A percentile compares a stretch with the other conserved stretches of the same genome.
phyloP scores from a whole-genome alignment of 1,140 invertebrate species.

The Asobara japonica region DNA sequence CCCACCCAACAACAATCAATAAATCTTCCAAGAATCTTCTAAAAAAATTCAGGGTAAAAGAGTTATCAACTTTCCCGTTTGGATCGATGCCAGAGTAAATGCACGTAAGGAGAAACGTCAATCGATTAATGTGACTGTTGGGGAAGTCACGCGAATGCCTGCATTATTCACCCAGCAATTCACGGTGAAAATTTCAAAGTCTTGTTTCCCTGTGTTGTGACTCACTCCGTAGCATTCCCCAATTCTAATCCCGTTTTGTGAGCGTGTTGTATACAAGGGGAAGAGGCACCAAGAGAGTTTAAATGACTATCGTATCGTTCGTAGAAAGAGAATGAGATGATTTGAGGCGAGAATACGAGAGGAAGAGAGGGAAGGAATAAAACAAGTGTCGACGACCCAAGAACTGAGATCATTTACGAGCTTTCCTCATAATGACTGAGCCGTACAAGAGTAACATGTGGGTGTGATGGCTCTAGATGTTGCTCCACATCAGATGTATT shows the following conservation, averaged over 20 bases:
- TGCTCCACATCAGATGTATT: background rate
- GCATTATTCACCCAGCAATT: background rate
- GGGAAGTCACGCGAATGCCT: slow-evolving; percentile 8
- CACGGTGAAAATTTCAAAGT: background rate
- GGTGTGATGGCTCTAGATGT: background rate
- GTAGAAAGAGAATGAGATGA: background rate
- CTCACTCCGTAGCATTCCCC: background rate
- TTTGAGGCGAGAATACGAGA: background rate
- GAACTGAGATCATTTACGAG: slow-evolving; percentile 4
- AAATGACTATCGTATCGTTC: background rate
- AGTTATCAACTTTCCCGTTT: slow-evolving; percentile 6
- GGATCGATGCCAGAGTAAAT: slow-evolving; percentile 2
- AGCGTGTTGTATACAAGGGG: background rate
- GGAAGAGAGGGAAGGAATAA: background rate
- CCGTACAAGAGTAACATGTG: background rate
- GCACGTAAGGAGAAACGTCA: background rate
- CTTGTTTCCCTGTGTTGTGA: background rate
- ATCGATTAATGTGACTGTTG: background rate
- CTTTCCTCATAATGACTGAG: slow-evolving; percentile 1
- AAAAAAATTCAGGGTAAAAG: background rate
- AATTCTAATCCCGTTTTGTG: background rate
- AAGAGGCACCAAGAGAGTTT: background rate
- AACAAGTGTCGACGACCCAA: slow-evolving; percentile 12
- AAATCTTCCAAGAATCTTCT: background rate
- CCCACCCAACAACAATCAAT: background rate